phyloP scores from a whole-genome alignment of 2,888 invertebrate species.

The Rhagium mordax region DNA sequence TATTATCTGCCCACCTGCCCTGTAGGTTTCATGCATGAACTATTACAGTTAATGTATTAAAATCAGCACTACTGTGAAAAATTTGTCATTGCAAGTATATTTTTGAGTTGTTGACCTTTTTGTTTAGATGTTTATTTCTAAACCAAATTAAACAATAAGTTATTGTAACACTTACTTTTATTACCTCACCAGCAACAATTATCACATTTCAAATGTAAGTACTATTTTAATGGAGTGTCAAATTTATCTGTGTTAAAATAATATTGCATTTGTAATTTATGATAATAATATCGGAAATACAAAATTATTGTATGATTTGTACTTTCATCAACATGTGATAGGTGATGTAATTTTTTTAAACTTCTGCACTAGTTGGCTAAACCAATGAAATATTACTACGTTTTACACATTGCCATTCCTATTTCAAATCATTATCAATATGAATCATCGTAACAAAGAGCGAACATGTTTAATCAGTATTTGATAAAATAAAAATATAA shows the following conservation, averaged over 20 bases:
- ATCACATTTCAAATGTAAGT: background rate
- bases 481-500: slow-evolving; percentile 15
- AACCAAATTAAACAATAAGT: background rate
- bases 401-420: background rate
- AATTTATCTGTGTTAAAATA: too few species aligned
- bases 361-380: background rate
- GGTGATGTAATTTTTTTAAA: background rate
- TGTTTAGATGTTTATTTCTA: background rate
- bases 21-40: background rate
- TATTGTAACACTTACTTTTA: background rate
- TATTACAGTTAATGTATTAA: too few species aligned
- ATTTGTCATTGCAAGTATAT: background rate
- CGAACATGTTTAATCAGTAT: too few species aligned
- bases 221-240: background rate
- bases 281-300: too few species aligned
- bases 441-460: background rate
- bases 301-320: too few species aligned
- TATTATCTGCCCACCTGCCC: background rate
- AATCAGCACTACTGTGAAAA: too few species aligned
- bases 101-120: background rate
- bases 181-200: background rate
- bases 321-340: background rate
- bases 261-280: too few species aligned
- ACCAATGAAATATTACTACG: background rate
- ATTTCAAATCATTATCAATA: background rate